These are phyloP conservation scores for Goniozus legneri DNA, from an alignment of 1,140 invertebrate species.

Conservation along the genomic window DNA sequence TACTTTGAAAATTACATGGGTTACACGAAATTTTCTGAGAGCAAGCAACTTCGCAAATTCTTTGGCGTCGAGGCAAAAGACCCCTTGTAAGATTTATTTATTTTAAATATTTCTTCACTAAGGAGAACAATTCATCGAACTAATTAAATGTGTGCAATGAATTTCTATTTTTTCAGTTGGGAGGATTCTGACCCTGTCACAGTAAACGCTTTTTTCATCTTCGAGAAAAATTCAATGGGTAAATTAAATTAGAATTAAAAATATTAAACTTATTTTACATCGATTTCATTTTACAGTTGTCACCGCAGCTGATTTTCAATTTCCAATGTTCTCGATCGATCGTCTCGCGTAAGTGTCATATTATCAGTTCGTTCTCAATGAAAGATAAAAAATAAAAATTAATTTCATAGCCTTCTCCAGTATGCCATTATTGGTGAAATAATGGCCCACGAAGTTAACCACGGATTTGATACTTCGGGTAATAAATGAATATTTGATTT, in stretches of 20 bases:
- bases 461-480: neutral
- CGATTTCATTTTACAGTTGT: neutral
- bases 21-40: neutral
- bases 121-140: too few species aligned
- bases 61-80: neutral
- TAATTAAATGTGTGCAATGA: too few species aligned
- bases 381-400: too few species aligned
- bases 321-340: neutral
- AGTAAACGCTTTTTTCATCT: neutral
- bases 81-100: too few species aligned
- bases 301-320: neutral
- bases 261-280: neutral
- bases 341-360: neutral
- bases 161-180: too few species aligned
- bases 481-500: neutral
- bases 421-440: neutral
- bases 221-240: too few species aligned
- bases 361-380: neutral
- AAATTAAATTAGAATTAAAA: neutral
- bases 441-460: neutral
- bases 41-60: neutral
- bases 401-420: neutral
- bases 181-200: neutral
- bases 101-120: too few species aligned
- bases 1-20: neutral